Conservation (phyloP, 2,888 invertebrate genomes). For the Lasioglossum malachurum region DNA sequence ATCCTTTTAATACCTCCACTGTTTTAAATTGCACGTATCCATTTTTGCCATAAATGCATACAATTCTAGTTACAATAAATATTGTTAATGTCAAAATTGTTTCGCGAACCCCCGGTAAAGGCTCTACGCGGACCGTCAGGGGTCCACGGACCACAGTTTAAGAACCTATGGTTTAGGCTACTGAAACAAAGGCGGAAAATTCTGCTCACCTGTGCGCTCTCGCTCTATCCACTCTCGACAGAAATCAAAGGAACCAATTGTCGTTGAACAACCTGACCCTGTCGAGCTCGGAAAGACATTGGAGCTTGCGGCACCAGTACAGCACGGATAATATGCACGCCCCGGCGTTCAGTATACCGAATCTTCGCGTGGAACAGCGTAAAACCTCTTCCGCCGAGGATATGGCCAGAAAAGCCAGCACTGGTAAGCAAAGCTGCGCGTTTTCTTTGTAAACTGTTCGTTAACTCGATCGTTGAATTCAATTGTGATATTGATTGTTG, state of each 20-base stretch:
- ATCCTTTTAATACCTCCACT: no score
- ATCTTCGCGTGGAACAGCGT: constrained; percentile 93
- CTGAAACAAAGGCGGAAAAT: background rate
- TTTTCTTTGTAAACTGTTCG: no score
- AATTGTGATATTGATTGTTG: background rate
- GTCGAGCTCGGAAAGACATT: constrained; percentile 91
- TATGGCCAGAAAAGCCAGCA: constrained; percentile 95
- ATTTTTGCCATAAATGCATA: no score
- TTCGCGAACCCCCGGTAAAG: no score
- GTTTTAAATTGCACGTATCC: no score
- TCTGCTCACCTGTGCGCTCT: background rate
- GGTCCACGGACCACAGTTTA: no score
- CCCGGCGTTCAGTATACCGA: constrained; percentile 95
- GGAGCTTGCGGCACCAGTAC: constrained; percentile 92
- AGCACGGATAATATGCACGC: constrained; percentile 95
- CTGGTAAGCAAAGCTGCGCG: constrained; percentile 85
- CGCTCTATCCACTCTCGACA: constrained; percentile 28
- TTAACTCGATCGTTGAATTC: background rate
- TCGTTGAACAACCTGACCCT: constrained; percentile 92
- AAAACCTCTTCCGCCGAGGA: constrained; percentile 97
- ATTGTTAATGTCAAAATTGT: no score
- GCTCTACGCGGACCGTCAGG: no score
- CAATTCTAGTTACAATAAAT: no score
- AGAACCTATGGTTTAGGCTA: no score
- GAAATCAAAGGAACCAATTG: constrained; percentile 94